Evolutionary conservation across 2,797 vertebrate species (phyloP), one percentile per base, ranked within the genome.

Genomic region (Hybognathus amarus): DNA sequence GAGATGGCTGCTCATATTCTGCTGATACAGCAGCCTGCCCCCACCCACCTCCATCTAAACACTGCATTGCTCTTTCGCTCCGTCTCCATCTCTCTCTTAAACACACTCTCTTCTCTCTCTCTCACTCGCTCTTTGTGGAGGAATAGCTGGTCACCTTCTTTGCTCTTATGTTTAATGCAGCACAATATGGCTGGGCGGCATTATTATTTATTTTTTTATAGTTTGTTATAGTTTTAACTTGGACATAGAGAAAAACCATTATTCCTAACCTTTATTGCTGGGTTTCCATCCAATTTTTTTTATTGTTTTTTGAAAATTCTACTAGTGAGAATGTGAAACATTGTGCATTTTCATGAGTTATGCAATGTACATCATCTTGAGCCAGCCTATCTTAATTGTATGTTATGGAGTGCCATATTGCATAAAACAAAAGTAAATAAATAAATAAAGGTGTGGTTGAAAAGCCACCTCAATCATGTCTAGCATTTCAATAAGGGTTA

Each of bases 131-230:
- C 91, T 95, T 93, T 94, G 94, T 94, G 91, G 91, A 92, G 92
- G 93, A 94, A 93, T 92, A 94, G 87, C 87, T 92, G 94, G 94
- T 95, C 94, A 95, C 94, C 94, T 95, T 95, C 93, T 95, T 47
- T 91, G 90, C 91, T 91, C 93, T 94, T 93, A 45, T 93, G 94
- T 94, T 93, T 94, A 94, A 94, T 94, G 94, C 93, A 93, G 73
- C 83, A 79, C 63, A 75, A 78, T 63, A 45, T 5, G 38, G 59
- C 27, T 73, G 10, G 27, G 12, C 5, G 1, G 18, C 33, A 30
- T 73, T 47, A 30, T 63, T 63, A 15, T 27, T 12, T 13, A 15
- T 9, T 9, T 15, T n/a, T 30, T 22, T 12, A 27, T 61, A 27
- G 6, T 61, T 73, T 20, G 24, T 50, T 50, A 36, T 33, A 22